Evolutionary conservation across 2,888 invertebrate genomes (phyloP), one percentile per base, ranked within the genome.

Genomic region (Synergus laeviventris): DNA sequence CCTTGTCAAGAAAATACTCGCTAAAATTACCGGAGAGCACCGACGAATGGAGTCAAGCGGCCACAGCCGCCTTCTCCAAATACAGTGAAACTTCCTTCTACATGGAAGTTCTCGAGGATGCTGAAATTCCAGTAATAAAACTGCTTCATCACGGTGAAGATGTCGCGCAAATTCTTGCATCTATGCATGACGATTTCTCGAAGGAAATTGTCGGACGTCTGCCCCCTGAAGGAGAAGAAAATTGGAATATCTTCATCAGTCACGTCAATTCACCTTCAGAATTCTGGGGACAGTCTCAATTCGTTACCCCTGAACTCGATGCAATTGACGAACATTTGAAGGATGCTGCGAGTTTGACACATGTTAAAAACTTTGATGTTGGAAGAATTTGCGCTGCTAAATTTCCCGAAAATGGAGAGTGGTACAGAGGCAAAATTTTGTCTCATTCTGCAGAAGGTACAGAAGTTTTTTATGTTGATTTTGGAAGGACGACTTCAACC

Each of bases 371-470:
- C 1, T 89, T 90, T 42, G 92, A 92, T 64, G 92, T 92, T 80
- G 94, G 93, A 0, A 91, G 91, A 3, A 91, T 95, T 74, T 94
- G 94, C 81, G 94, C 94, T 0, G 95, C 94, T 0, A 92, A 93
- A 79, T 95, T 93, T 85, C 93, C 93, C 0, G 94, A 94, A 82
- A 94, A 95, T 82, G 93, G 91, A 18, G 91, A 91, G 11, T 95
- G 95, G 94, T 95, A 95, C 85, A 91, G 95, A 70, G 95, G 95
- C 0, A 94, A 94, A 87, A 91, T 95, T 42, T 88, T 94, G 31
- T 86, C 88, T 0, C 92, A 92, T 70, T 92, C 92, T 1, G 93
- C 93, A 0, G 92, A 93, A 21, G 92, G 92, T 1, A 93, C 92
- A 0, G 93, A 94, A 85, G 94, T 95, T 0, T 88, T 93, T 0